These are phyloP conservation scores for Podarcis siculus DNA, from an alignment of 2,797 vertebrate genomes.

Conservation along the genomic window DNA sequence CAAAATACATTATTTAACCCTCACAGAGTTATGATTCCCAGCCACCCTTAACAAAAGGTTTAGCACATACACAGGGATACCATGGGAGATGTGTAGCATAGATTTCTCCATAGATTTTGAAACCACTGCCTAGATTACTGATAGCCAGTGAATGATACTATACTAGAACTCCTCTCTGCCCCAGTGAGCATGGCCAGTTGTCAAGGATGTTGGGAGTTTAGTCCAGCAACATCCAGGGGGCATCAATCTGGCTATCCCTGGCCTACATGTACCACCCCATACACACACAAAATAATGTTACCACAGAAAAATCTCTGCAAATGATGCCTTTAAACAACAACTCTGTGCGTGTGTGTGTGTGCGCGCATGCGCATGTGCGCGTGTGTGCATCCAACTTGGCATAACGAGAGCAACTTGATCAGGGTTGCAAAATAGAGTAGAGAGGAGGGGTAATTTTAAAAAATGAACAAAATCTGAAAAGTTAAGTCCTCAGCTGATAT, in stretches of 20 bases:
- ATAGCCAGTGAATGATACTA: no score
- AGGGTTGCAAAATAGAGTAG: neutral
- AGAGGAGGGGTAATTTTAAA: conserved; percentile 17
- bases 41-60: no score
- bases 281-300: conserved; percentile 25
- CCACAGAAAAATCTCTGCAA: conserved; percentile 32
- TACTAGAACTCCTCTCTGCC: no score
- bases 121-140: neutral
- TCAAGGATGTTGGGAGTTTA: neutral
- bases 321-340: conserved; percentile 17
- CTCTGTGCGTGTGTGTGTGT: neutral
- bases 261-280: neutral
- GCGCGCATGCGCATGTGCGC: neutral
- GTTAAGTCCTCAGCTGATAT: conserved; percentile 60
- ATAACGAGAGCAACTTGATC: conserved; percentile 50
- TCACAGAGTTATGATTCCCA: no score
- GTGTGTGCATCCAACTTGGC: neutral
- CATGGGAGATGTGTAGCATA: neutral
- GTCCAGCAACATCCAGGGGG: no score
- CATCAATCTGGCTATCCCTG: no score
- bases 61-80: no score
- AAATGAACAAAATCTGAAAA: conserved; percentile 62
- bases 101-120: neutral
- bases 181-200: no score
- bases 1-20: no score